Percentiles rank a stretch among this genome's conserved stretches.
Conservation (phyloP, 2,113 vertebrate species). For the Bombycilla garrulus region DNA sequence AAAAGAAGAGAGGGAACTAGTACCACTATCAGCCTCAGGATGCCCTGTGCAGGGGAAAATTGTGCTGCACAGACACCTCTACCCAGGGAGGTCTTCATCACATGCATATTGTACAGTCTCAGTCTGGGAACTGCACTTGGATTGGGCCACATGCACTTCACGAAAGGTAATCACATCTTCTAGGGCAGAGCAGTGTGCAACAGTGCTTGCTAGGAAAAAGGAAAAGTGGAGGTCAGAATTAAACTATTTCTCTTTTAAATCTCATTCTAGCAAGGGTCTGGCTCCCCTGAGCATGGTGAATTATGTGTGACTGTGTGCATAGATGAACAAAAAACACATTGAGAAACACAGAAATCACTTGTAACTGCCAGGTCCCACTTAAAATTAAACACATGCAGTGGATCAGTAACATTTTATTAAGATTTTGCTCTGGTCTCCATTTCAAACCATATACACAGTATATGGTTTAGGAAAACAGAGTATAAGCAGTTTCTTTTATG, state of each 20-base stretch:
- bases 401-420: background rate
- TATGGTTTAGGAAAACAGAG: background rate
- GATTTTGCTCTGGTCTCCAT: background rate
- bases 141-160: background rate
- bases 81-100: background rate
- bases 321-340: background rate
- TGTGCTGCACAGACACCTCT: background rate
- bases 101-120: background rate
- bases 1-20: background rate
- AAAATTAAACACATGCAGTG: background rate
- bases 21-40: background rate
- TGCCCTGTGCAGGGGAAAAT: accelerated
- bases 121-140: background rate
- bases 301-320: background rate
- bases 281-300: background rate
- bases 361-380: background rate
- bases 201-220: background rate
- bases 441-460: background rate
- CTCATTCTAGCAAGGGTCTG: background rate
- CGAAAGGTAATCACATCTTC: background rate
- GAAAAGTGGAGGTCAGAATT: background rate
- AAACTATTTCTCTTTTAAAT: background rate
- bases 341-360: background rate
- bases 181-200: background rate
- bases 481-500: background rate